A percentile compares a stretch with the other conserved stretches of the same genome.
These are phyloP conservation scores for Psilopogon haemacephalus DNA, from an alignment of 2,113 vertebrate species.

Conservation along the genomic window DNA sequence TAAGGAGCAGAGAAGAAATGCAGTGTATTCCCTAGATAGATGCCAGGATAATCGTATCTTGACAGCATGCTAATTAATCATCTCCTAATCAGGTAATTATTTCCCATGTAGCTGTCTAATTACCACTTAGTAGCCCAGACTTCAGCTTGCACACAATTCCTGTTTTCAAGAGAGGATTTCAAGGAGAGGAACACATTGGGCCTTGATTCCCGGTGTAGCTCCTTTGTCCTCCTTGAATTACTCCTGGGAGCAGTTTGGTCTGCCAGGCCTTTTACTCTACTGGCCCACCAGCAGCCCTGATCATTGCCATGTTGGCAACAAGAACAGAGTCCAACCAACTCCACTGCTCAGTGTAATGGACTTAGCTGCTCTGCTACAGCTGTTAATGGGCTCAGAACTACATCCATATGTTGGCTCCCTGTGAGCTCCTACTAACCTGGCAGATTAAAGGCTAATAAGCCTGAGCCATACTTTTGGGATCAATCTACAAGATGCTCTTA, in stretches of 20 bases:
- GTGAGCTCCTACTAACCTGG: slow-evolving; percentile 15
- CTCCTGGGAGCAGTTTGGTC: neutral
- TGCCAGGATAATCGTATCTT: slow-evolving; percentile 26
- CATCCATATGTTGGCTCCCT: slow-evolving; percentile 43
- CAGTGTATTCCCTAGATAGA: slow-evolving; percentile 2
- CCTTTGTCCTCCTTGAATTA: neutral
- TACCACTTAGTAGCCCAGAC: neutral
- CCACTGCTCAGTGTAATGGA: neutral
- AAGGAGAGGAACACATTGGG: neutral
- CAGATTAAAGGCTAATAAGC: neutral
- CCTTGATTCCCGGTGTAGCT: neutral
- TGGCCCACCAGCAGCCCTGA: neutral
- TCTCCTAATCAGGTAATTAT: slow-evolving; percentile 41
- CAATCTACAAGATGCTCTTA: slow-evolving; percentile 1
- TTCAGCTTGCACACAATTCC: neutral
- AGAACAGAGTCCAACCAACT: neutral
- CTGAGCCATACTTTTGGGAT: slow-evolving; percentile 7
- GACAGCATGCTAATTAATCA: slow-evolving; percentile 46
- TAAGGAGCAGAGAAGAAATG: slow-evolving; percentile 19
- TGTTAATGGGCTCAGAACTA: slow-evolving; percentile 7
- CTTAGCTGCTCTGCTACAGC: slow-evolving; percentile 1
- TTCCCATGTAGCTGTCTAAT: slow-evolving; percentile 49
- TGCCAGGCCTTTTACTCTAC: neutral
- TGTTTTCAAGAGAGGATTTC: neutral
- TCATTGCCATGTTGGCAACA: neutral